Percentiles rank a stretch among this genome's conserved stretches.
These are phyloP conservation scores for Ochotona princeps DNA, from an alignment of 2,113 vertebrate genomes.

Conservation along the genomic window DNA sequence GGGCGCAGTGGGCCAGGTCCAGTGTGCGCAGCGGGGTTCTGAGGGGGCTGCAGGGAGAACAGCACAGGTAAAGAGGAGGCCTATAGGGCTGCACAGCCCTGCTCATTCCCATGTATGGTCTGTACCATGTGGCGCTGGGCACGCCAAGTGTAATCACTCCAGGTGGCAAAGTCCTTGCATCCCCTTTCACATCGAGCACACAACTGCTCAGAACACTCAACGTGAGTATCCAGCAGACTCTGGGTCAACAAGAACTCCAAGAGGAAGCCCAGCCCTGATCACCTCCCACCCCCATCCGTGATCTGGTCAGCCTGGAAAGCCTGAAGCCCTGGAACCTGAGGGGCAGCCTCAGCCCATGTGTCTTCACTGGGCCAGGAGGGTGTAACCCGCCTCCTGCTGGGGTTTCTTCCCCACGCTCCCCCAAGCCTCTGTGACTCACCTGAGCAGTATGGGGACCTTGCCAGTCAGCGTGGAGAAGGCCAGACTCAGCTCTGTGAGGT, in stretches of 20 bases:
- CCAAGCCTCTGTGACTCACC: slow-evolving; percentile 83
- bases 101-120: accelerated
- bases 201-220: no score
- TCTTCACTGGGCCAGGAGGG: neutral
- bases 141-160: no score
- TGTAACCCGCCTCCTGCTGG: no score
- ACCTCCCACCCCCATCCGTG: no score
- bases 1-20: slow-evolving; percentile 93
- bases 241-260: no score
- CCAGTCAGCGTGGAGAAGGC: slow-evolving; percentile 94
- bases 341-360: neutral
- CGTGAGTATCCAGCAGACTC: no score
- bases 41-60: slow-evolving; percentile 88
- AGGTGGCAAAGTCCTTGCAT: no score
- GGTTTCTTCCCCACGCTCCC: neutral
- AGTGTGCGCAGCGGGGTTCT: slow-evolving; percentile 90
- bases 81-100: neutral
- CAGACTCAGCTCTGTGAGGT: slow-evolving; percentile 91
- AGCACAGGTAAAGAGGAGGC: neutral
- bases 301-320: no score
- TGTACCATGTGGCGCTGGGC: neutral
- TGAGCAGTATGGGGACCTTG: slow-evolving; percentile 90
- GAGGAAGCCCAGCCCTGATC: no score
- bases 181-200: no score
- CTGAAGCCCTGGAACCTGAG: no score